Base-by-base conservation (phyloP, 2,797 vertebrate species). In the Erethizon dorsatum region DNA sequence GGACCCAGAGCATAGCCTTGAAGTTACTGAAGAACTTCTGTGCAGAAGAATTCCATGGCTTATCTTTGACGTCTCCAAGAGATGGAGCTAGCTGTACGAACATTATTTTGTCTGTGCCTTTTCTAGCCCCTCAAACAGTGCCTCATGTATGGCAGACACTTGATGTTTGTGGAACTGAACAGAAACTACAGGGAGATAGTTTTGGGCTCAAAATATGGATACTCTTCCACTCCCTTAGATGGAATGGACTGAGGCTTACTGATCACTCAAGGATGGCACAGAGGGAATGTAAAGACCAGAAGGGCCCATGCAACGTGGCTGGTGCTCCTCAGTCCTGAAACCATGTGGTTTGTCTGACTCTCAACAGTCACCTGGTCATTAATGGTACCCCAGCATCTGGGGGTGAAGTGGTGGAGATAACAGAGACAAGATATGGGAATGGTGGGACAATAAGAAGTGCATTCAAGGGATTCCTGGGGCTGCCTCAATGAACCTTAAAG, bases 401-500 rank as follows among this genome's bases (percentile, higher is more conserved):
- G 69, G 75, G 65, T 73, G 31, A 77, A 82, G 9, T 52, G 77
- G 41, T 2, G 17, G 24, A 71, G 41, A 50, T 47, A 26, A 75
- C 24, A 47, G 41, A 83, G 71, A 75, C 0, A 2, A 31, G 47
- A 86, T 41, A 82, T 20, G 9, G 59, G 61, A 89, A 80, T 14
- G 24, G 41, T 4, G 73, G 33, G 78, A 33, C 33, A 67, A 37
- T 41, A 56, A 89, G 79, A 88, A 77, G 11, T n/a, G 45, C 69
- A 52, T 91, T 83, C 79, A 88, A 83, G 56, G 15, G 59, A 83
- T 77, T 75, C 26, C 31, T 28, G 52, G 77, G 80, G 52, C 14
- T 67, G 57, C 41, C 83, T 93, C 88, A 69, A 75, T 31, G 61
- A 95, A 52, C 20, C n/a, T 75, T 78, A 95, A 71, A 84, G 83